These are phyloP conservation scores for Pseudolycoriella hygida DNA, from an alignment of 2,888 invertebrate genomes.

Conservation along the genomic window DNA sequence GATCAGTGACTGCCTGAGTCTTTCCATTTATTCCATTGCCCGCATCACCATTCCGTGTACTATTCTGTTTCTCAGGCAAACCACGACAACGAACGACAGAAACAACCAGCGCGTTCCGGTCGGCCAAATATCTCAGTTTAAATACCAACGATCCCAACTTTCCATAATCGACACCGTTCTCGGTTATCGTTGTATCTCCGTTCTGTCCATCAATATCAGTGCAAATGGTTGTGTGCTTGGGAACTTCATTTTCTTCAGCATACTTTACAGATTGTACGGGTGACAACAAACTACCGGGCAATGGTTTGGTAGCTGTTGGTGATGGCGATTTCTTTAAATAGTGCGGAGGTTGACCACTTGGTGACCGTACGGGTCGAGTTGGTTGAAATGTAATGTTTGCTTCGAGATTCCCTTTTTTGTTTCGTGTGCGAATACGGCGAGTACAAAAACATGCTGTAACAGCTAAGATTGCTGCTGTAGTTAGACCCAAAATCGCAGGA, in stretches of 20 bases:
- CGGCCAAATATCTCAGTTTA: slow-evolving; percentile 74
- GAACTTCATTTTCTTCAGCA: slow-evolving; percentile 24
- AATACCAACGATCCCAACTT: slow-evolving; percentile 79
- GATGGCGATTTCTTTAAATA: slow-evolving; percentile 88
- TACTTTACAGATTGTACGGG: slow-evolving; percentile 16
- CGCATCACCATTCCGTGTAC: slow-evolving; percentile 32
- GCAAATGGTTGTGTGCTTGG: slow-evolving; percentile 10
- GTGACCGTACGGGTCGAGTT: slow-evolving; percentile 54
- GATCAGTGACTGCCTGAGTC: slow-evolving; percentile 44
- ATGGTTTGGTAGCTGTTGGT: slow-evolving; percentile 47
- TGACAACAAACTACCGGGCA: slow-evolving; percentile 13
- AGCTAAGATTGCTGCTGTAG: slow-evolving; percentile 26
- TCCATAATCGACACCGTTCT: slow-evolving; percentile 33
- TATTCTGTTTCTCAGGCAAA: slow-evolving; percentile 42
- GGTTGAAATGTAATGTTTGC: slow-evolving; percentile 27
- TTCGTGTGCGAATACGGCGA: slow-evolving; percentile 23
- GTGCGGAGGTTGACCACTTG: slow-evolving; percentile 59
- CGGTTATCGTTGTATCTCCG: slow-evolving; percentile 17
- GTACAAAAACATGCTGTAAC: slow-evolving; percentile 27
- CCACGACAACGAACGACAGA: slow-evolving; percentile 82
- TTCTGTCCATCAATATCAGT: slow-evolving; percentile 17
- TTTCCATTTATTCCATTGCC: slow-evolving; percentile 17
- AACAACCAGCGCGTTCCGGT: slow-evolving; percentile 80
- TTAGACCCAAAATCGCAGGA: slow-evolving; percentile 26
- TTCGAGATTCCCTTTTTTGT: slow-evolving; percentile 27